phyloP scores from a whole-genome alignment of 2,888 invertebrate species.

The Pachymerium ferrugineum region DNA sequence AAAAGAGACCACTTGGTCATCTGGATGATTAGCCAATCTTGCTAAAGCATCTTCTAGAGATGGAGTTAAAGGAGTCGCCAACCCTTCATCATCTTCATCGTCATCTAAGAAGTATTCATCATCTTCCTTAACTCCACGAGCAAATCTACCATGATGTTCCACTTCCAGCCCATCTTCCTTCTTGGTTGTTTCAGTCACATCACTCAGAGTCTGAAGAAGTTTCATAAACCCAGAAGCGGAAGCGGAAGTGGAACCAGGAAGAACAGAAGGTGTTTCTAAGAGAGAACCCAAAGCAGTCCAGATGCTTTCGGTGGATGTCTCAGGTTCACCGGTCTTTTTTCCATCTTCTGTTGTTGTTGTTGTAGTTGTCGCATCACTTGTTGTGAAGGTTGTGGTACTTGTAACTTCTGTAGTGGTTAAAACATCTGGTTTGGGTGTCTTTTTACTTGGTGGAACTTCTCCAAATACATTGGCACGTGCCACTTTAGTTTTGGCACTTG shows the following conservation, averaged over 20 bases:
- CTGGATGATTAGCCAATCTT: background rate
- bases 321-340: background rate
- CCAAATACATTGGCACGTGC: constrained; percentile 31
- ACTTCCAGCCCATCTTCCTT: background rate
- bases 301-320: background rate
- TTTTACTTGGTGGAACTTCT: background rate
- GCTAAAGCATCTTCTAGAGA: background rate
- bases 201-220: background rate
- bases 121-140: background rate
- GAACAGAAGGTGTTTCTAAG: background rate
- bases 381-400: background rate
- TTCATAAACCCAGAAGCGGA: background rate
- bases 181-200: background rate
- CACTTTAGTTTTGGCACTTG: constrained; percentile 33
- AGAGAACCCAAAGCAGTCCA: background rate
- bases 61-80: background rate
- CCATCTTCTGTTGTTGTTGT: background rate
- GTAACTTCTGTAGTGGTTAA: background rate
- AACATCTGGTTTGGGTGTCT: background rate
- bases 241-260: background rate
- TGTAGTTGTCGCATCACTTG: background rate
- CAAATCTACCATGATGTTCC: background rate
- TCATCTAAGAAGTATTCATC: background rate
- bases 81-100: background rate
- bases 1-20: constrained; percentile 1